Base-by-base conservation (phyloP, 1,140 invertebrate genomes). In the Drosophila parabipectinata region DNA sequence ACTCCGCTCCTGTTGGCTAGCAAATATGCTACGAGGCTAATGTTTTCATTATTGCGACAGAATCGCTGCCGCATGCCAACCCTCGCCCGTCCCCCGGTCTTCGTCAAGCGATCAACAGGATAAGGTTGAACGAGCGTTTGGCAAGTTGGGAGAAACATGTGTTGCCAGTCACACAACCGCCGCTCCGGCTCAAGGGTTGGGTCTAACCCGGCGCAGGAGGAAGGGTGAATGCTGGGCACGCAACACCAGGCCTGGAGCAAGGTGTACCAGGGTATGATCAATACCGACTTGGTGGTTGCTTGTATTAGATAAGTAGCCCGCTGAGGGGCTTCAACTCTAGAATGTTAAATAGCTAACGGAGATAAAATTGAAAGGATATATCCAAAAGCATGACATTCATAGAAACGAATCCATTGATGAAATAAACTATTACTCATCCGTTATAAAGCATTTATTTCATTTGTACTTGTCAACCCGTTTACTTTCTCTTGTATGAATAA, bases 121-220 rank as follows among this genome's bases (percentile, higher is more conserved):
- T 71, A 84, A 77, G 50, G 50, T 39, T 54, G 64, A 26, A 32
- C 62, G 26, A 34, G 64, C 34, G 44, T 72, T 69, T 74, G 73
- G 58, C 71, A 71, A 74, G 44, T 55, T 12, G 62, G 62, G 57
- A 51, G 52, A 91, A 91, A 91, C 90, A 91, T 91, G 90, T 91
- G 90, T 91, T 91, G 83, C 82, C 77, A 91, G 90, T 91, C 90
- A 91, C 90, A 91, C 79, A 79, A 58, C 83, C 76, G 77, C 32
- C 64, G 60, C 58, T 56, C 51, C 15, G 50, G 45, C 45, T 48
- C 37, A 44, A 45, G 60, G 63, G 74, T 62, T 66, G 55, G 34
- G 47, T 12, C 24, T 28, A 28, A 1, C 0, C 1, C 6, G 21
- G 14, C 8, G n/a, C 3, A 15, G n/a, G 15, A 45, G 30, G 9